Evolutionary conservation across 2,113 vertebrate genomes (phyloP), one percentile per base, ranked within the genome.

Genomic region (Dicentrarchus labrax): DNA sequence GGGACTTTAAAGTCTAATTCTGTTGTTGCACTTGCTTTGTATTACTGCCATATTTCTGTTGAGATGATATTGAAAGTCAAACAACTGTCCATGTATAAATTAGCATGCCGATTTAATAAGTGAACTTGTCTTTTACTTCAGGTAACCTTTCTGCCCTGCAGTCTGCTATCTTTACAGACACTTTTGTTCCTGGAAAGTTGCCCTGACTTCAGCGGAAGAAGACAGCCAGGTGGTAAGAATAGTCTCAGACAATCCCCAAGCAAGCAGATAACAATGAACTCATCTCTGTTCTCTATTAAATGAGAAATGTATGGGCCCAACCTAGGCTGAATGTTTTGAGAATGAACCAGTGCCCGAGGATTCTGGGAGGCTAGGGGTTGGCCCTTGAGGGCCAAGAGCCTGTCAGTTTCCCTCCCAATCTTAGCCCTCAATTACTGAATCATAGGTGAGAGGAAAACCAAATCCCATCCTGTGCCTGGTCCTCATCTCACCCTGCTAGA

Each of bases 381-480:
- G 71, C 65, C 79, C 89, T 83, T 53, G 1, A 70, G 89, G 72
- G 82, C 83, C 38, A 47, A 39, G 47, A 86, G 76, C 13, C 85
- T 86, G 90, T 87, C 91, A 66, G 86, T 65, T 92, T 81, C 51
- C 60, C 45, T 83, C 85, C 81, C 87, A 86, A 80, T 89, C 84
- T 85, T 79, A 82, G 79, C 75, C 88, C 82, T 92, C 86, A 92
- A 92, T 94, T 91, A 91, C 84, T 59, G 84, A 91, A 92, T 90
- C 74, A 87, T 86, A 90, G 82, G 80, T 45, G 56, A 89, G 77
- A 75, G 86, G 85, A 87, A 80, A 82, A 83, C 78, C 76, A 83
- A 89, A 90, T 91, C 89, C 78, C 88, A 81, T 86, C 88, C 68
- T 24, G 62, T n/a, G 72, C 62, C 78, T 72, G 89, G 70, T 87